These are phyloP conservation scores for Hemibagrus guttatus DNA, from an alignment of 2,797 vertebrate genomes.

Conservation along the genomic window DNA sequence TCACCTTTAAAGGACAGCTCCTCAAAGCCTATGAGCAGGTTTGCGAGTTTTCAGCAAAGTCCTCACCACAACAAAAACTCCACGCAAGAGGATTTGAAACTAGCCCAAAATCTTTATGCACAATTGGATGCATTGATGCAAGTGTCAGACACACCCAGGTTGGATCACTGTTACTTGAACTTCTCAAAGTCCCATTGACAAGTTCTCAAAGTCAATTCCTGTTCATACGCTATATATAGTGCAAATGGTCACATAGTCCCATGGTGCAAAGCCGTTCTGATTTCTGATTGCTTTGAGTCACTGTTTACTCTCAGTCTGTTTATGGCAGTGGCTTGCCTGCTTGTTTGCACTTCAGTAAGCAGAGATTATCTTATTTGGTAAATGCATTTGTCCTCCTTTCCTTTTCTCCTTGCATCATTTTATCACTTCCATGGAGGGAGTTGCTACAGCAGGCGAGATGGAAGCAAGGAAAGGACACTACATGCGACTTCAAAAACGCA, in stretches of 20 bases:
- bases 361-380: neutral
- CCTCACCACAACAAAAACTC: neutral
- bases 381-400: neutral
- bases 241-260: neutral
- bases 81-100: neutral
- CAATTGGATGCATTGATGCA: neutral
- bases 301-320: no score
- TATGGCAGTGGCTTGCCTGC: neutral
- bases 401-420: neutral
- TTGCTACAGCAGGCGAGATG: neutral
- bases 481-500: neutral
- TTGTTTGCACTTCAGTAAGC: neutral
- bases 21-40: neutral
- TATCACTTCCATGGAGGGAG: neutral
- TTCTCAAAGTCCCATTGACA: no score
- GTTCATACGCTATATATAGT: neutral
- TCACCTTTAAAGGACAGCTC: neutral
- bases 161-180: no score
- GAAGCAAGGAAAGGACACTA: neutral
- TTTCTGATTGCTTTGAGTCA: neutral
- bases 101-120: neutral
- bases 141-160: neutral
- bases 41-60: neutral
- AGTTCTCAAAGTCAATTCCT: no score
- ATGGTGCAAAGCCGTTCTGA: neutral